These are phyloP conservation scores for Nomada hirtipes DNA, from an alignment of 2,888 invertebrate species.

Conservation along the genomic window DNA sequence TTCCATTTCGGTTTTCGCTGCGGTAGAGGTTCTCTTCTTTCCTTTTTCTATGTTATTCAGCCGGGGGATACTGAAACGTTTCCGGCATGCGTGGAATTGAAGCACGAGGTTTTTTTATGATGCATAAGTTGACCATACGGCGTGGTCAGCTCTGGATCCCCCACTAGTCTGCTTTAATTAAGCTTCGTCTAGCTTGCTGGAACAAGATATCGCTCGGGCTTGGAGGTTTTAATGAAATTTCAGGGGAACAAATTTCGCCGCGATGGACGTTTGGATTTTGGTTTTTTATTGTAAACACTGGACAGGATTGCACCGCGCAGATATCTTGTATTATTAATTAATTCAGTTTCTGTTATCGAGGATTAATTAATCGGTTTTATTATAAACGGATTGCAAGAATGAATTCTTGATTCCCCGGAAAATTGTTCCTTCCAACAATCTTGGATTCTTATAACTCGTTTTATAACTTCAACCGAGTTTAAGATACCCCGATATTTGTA, in stretches of 20 bases:
- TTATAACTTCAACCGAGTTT: not conserved
- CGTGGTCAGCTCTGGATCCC: constrained; percentile 37
- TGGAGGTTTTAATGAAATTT: constrained; percentile 52
- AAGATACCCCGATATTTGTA: not conserved
- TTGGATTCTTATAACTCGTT: too few relatives aligned
- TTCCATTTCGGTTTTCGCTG: constrained; percentile 20
- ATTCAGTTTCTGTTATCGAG: too few relatives aligned
- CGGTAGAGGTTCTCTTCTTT: not conserved
- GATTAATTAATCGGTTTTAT: too few relatives aligned
- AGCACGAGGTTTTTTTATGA: constrained; percentile 47
- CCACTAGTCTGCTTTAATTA: constrained; percentile 51
- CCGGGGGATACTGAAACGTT: not conserved
- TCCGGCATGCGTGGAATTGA: constrained; percentile 45
- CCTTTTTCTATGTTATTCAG: not conserved
- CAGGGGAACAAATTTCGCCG: constrained; percentile 11
- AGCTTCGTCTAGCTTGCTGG: constrained; percentile 43
- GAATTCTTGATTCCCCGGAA: too few relatives aligned
- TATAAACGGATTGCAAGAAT: too few relatives aligned
- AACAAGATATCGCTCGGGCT: constrained; percentile 36
- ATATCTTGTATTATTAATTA: too few relatives aligned
- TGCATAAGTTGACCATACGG: constrained; percentile 26
- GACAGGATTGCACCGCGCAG: too few relatives aligned
- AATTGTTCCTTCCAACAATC: too few relatives aligned
- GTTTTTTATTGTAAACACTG: not conserved
- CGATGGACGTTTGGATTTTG: not conserved